phyloP scores from a whole-genome alignment of 2,113 vertebrate species.

The Scopus umbretta region DNA sequence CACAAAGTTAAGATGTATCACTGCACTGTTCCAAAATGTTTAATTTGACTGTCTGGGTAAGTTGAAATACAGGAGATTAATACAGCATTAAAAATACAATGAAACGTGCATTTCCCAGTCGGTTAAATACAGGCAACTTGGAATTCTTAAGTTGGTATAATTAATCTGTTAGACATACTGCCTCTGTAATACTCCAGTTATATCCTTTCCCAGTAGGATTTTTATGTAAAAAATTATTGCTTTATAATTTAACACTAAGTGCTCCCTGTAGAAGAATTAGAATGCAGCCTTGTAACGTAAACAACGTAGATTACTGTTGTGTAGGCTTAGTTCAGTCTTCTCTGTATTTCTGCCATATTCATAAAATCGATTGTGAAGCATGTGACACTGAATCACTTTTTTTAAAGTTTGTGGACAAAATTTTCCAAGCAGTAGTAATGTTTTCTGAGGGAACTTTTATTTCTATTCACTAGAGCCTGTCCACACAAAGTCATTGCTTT shows the following conservation, averaged over 20 bases:
- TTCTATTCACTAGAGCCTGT: neutral
- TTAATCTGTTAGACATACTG: constrained; percentile 54
- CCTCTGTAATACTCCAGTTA: constrained; percentile 21
- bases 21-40: constrained; percentile 32
- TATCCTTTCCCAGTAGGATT: constrained; percentile 42
- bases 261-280: constrained; percentile 52
- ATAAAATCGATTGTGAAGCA: neutral
- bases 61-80: constrained; percentile 40
- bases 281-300: neutral
- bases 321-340: neutral
- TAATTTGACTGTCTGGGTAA: constrained; percentile 40
- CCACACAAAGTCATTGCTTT: neutral
- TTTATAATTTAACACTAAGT: constrained; percentile 46
- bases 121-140: constrained; percentile 40
- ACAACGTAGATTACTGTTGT: neutral
- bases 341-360: neutral
- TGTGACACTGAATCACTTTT: neutral
- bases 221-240: constrained; percentile 50
- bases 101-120: constrained; percentile 19
- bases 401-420: neutral
- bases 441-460: neutral
- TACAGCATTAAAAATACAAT: constrained; percentile 55
- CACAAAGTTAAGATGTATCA: constrained; percentile 4
- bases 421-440: neutral
- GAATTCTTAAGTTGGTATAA: constrained; percentile 47